Percentiles rank a stretch among this genome's conserved stretches.
Conservation (phyloP, 1,140 invertebrate genomes). For the Microplitis demolitor region DNA sequence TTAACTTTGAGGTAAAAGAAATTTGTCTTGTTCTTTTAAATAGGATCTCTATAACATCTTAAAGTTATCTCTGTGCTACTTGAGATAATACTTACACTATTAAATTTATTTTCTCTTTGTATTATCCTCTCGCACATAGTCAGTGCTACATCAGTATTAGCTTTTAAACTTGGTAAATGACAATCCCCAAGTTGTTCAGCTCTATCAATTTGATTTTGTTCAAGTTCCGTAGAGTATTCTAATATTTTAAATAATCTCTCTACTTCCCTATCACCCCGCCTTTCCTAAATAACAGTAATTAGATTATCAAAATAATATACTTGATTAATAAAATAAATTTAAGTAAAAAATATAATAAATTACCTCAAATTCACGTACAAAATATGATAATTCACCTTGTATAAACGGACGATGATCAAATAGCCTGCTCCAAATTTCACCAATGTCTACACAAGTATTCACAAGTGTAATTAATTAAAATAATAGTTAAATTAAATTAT, state of each 20-base stretch:
- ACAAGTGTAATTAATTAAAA: slow-evolving; percentile 8
- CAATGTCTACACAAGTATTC: slow-evolving; percentile 67
- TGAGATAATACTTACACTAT: slow-evolving; percentile 50
- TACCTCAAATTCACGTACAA: slow-evolving; percentile 84
- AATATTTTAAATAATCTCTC: slow-evolving; percentile 77
- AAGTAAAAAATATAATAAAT: slow-evolving; percentile 23
- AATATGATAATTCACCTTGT: slow-evolving; percentile 81
- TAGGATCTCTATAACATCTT: too few relatives aligned
- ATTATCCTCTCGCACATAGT: slow-evolving; percentile 66
- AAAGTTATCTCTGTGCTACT: too few relatives aligned
- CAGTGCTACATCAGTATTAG: slow-evolving; percentile 71
- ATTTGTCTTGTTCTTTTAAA: too few relatives aligned
- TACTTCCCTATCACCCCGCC: slow-evolving; percentile 77
- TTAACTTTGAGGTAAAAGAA: too few relatives aligned
- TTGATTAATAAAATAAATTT: background rate
- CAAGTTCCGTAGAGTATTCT: slow-evolving; percentile 78
- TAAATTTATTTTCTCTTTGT: slow-evolving; percentile 61
- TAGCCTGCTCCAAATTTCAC: slow-evolving; percentile 79
- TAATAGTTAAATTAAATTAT: background rate
- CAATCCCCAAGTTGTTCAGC: slow-evolving; percentile 65
- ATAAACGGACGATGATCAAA: slow-evolving; percentile 85
- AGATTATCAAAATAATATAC: slow-evolving; percentile 8
- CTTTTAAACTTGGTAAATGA: slow-evolving; percentile 68
- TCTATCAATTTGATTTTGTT: slow-evolving; percentile 72
- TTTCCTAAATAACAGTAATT: slow-evolving; percentile 63